Evolutionary conservation across 2,888 invertebrate genomes (phyloP).

Genomic region (Watsonalla cultraria): DNA sequence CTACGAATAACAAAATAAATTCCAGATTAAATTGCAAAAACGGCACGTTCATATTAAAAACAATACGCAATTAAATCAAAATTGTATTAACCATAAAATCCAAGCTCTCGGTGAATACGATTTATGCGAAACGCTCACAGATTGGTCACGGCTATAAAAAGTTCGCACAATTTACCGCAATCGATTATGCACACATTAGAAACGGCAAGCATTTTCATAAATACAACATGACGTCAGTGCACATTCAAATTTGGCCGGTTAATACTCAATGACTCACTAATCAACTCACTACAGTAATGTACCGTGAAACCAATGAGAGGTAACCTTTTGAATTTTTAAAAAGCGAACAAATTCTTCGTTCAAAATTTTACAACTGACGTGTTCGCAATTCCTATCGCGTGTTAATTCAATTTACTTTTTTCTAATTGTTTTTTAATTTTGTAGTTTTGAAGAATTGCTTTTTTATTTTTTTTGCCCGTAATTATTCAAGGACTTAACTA

Average conservation of each 20-base stretch:
- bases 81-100: constrained; percentile 7
- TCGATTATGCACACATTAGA: constrained; percentile 46
- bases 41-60: background rate
- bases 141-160: constrained; percentile 48
- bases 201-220: constrained; percentile 28
- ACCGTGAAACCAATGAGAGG: background rate
- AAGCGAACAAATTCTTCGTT: background rate
- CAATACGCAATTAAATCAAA: background rate
- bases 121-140: constrained; percentile 23
- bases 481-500: no score
- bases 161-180: constrained; percentile 44
- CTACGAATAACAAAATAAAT: background rate
- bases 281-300: background rate
- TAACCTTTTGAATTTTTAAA: background rate
- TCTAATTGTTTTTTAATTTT: constrained; percentile 14
- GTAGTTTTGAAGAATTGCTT: background rate
- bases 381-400: background rate
- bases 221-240: constrained; percentile 21
- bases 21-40: constrained; percentile 1
- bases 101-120: constrained; percentile 12
- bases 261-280: constrained; percentile 3
- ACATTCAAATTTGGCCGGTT: constrained; percentile 9
- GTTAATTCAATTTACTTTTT: constrained; percentile 5
- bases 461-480: background rate
- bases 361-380: background rate